Evolutionary conservation across 2,113 vertebrate genomes (phyloP).

Genomic region (Nymphicus hollandicus): DNA sequence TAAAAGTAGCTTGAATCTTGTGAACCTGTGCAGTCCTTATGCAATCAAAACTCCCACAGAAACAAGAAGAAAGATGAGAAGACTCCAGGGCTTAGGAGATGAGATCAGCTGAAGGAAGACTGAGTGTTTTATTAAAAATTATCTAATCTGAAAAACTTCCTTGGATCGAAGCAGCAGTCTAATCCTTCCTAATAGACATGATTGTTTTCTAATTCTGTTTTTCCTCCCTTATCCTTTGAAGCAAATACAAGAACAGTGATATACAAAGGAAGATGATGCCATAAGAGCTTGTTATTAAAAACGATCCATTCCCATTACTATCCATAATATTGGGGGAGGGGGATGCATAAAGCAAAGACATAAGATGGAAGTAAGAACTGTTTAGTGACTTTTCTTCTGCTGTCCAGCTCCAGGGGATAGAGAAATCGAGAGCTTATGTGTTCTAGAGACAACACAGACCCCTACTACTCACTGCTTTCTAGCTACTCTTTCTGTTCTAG

Average conservation of each 20-base stretch:
- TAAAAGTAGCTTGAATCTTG: background rate
- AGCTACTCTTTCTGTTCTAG: background rate
- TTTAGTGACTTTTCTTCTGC: background rate
- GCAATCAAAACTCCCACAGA: slow-evolving; percentile 20
- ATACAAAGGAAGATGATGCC: background rate
- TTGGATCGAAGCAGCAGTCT: background rate
- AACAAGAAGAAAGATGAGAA: background rate
- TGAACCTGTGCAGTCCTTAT: background rate
- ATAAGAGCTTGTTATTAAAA: background rate
- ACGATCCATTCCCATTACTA: background rate
- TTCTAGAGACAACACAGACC: background rate
- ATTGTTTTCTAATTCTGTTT: background rate
- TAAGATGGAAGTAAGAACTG: background rate
- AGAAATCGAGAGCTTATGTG: background rate
- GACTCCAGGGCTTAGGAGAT: background rate
- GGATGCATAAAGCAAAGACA: background rate
- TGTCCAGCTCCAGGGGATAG: background rate
- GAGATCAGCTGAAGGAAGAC: background rate
- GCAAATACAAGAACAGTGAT: background rate
- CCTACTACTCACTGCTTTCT: background rate
- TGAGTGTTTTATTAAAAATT: background rate
- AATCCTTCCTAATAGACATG: background rate
- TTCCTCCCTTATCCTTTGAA: background rate
- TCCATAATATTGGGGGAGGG: background rate
- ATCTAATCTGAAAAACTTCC: background rate